Percentiles rank a stretch among this genome's conserved stretches.
phyloP scores from a whole-genome alignment of 2,888 invertebrate genomes.

The Phoenoteleia sp. region DNA sequence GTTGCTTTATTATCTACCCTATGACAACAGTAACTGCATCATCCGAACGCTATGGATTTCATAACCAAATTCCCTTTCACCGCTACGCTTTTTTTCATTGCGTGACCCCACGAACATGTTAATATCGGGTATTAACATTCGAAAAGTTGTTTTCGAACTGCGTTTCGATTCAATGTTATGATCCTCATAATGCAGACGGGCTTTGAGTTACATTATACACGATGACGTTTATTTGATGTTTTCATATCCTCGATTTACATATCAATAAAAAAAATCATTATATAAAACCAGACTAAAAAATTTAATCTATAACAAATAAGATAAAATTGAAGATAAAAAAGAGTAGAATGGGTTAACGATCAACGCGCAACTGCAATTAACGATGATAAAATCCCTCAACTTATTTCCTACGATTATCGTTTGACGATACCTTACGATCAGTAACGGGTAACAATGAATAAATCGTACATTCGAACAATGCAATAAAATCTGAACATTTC shows the following conservation, averaged over 20 bases:
- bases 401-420: not conserved
- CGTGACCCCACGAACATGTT: not conserved
- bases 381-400: not conserved
- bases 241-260: too few relatives aligned
- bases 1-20: slow-evolving; percentile 61
- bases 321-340: too few relatives aligned
- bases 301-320: too few relatives aligned
- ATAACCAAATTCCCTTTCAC: slow-evolving; percentile 51
- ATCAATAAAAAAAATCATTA: too few relatives aligned
- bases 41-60: slow-evolving; percentile 61
- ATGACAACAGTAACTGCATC: slow-evolving; percentile 67
- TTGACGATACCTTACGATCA: not conserved
- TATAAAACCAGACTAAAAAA: too few relatives aligned
- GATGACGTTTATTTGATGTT: too few relatives aligned
- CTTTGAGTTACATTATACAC: too few relatives aligned
- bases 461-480: slow-evolving; percentile 6
- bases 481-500: slow-evolving; percentile 26
- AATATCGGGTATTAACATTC: not conserved
- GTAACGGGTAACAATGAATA: slow-evolving; percentile 4
- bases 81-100: not conserved
- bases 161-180: not conserved
- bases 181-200: not conserved
- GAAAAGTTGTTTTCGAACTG: not conserved
- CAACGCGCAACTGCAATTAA: too few relatives aligned
- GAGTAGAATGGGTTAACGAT: too few relatives aligned